Conservation (phyloP, 2,113 vertebrate genomes). For the Gorsachius goisagi region DNA sequence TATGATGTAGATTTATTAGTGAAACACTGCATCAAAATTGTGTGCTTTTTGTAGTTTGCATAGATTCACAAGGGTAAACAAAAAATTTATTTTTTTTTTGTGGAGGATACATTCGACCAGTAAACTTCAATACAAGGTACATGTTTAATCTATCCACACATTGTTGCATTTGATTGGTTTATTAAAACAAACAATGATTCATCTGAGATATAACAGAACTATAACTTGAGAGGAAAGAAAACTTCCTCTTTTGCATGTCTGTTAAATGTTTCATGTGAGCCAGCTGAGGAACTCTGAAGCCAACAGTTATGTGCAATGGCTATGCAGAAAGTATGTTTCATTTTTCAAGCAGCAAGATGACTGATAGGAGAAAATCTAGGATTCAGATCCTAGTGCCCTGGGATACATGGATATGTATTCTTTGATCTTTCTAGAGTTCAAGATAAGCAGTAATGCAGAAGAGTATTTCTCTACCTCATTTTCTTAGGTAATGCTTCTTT, state of each 20-base stretch:
- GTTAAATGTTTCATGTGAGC: neutral
- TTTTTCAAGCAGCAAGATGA: neutral
- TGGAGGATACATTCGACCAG: neutral
- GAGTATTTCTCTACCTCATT: neutral
- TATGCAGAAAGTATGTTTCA: neutral
- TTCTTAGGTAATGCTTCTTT: neutral
- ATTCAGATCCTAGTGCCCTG: neutral
- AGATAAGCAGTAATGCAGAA: neutral
- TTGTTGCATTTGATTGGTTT: neutral
- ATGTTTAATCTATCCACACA: neutral
- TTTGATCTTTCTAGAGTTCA: neutral
- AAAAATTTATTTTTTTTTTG: neutral
- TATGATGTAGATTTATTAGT: constrained; percentile 7
- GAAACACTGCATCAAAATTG: neutral
- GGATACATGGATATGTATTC: neutral
- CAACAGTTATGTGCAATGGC: neutral
- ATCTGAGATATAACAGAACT: neutral
- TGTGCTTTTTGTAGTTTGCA: neutral
- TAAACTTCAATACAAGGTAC: neutral
- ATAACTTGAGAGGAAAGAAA: neutral
- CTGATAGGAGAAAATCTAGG: neutral
- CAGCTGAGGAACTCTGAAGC: neutral
- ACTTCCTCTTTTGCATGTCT: neutral
- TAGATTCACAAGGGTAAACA: neutral
- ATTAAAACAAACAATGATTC: neutral